A percentile compares a stretch with the other conserved stretches of the same genome.
Evolutionary conservation across 2,113 vertebrate species (phyloP).

Genomic region (Sceloporus tristichus): DNA sequence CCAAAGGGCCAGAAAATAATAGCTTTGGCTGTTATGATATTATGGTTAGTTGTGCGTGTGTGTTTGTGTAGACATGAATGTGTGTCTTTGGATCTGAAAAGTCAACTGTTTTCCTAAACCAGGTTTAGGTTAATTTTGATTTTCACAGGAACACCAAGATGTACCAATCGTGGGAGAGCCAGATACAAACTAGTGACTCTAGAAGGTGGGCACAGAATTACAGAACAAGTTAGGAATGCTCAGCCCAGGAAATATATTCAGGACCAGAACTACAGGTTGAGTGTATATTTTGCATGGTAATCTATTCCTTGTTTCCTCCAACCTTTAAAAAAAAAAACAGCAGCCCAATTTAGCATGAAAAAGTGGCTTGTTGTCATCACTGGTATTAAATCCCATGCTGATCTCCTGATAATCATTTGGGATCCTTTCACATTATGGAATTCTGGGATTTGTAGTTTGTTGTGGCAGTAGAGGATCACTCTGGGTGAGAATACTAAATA

Average conservation of each 20-base stretch:
- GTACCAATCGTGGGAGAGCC: background rate
- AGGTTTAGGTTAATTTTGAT: background rate
- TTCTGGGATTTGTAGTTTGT: too few relatives aligned
- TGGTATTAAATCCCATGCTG: background rate
- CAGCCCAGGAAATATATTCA: background rate
- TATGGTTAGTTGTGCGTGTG: constrained; percentile 23
- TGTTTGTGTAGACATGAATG: background rate
- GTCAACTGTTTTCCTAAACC: constrained; percentile 57
- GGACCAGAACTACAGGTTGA: background rate
- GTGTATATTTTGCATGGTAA: background rate
- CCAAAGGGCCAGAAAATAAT: constrained; percentile 49
- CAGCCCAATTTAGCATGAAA: background rate
- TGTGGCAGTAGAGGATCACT: too few relatives aligned
- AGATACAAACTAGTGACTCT: background rate
- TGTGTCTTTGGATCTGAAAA: constrained; percentile 43
- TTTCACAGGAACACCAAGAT: background rate
- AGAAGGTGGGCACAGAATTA: background rate
- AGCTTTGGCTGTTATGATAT: constrained; percentile 14
- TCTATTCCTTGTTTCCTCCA: background rate
- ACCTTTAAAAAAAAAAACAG: background rate
- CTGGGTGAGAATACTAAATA: too few relatives aligned
- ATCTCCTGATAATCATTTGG: background rate
- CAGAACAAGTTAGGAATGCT: background rate
- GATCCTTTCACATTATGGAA: too few relatives aligned
- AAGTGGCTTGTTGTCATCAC: background rate